Percentiles rank a stretch among this genome's conserved stretches.
phyloP scores from a whole-genome alignment of 2,113 vertebrate genomes.

The Silurus glanis region DNA sequence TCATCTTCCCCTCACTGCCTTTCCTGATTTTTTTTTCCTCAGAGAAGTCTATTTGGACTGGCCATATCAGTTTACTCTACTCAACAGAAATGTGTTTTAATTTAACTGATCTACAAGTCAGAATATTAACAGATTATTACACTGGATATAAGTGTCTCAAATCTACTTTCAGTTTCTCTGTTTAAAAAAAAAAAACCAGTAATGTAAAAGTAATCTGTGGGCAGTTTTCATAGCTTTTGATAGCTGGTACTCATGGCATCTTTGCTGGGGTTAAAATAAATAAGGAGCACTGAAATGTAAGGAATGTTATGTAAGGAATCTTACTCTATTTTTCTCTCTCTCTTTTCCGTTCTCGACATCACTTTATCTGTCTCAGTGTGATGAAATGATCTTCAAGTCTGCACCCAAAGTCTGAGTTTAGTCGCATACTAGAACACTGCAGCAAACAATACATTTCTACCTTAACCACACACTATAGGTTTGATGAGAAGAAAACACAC shows the following conservation, averaged over 20 bases:
- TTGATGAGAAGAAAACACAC: neutral
- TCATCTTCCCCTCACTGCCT: neutral
- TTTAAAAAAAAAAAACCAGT: neutral
- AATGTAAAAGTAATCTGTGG: slow-evolving; percentile 7
- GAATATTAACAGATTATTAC: neutral
- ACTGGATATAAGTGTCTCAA: neutral
- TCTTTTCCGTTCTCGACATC: neutral
- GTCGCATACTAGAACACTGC: slow-evolving; percentile 34
- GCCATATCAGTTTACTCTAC: neutral
- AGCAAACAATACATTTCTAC: slow-evolving; percentile 50
- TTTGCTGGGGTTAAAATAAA: slow-evolving; percentile 29
- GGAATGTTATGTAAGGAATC: slow-evolving; percentile 39
- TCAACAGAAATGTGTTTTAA: neutral
- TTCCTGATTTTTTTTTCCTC: neutral
- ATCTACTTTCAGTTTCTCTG: neutral
- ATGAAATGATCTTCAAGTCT: slow-evolving; percentile 26
- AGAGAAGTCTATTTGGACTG: neutral
- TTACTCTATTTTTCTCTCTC: slow-evolving; percentile 4
- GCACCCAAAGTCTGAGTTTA: slow-evolving; percentile 35
- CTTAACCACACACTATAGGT: slow-evolving; percentile 54
- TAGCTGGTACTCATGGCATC: slow-evolving; percentile 11
- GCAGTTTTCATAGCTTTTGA: slow-evolving; percentile 20
- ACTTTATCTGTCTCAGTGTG: slow-evolving; percentile 28
- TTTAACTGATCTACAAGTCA: neutral
- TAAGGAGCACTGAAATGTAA: slow-evolving; percentile 30